Base-by-base conservation (phyloP, 2,888 invertebrate genomes). In the Resseliella maxima region DNA sequence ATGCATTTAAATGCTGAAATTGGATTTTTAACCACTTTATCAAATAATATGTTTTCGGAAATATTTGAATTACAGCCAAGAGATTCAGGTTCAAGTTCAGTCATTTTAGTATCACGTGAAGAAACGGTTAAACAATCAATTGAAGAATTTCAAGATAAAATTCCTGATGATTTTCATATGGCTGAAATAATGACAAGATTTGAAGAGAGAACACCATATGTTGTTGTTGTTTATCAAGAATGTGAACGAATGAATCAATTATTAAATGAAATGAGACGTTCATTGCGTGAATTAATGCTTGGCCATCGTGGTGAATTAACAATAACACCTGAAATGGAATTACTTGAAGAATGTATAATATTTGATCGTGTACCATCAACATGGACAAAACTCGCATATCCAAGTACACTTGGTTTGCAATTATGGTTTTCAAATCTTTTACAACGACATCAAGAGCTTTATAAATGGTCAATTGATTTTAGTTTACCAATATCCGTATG, bases 1-100 rank as follows among this genome's bases (percentile, higher is more conserved):
- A 92, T 99, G 38, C 98, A 98, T 91, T 96, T 97, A 0, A 98
- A 98, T 90, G 98, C 98, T 0, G 98, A 98, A 92, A 98, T 98
- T 87, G 98, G 98, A 59, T 97, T 98, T 89, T 92, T 98, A 86
- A 97, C 98, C 0, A 94, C 94, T 0, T 95, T 95, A 0, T 96
- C 97, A 0, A 96, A 98, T 89, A 94, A 94, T 88, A 91, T 99
- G 87, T 96, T 98, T 90, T 94, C 93, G 90, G 95, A 95, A 0
- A 94, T 97, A 86, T 95, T 98, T 89, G 98, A 98, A 91, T 94
- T 98, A 93, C 98, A 98, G 90, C 97, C 98, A 0, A 92, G 97
- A 88, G 97, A 98, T 89, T 92, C 95, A 0, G 95, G 95, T 0
- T 94, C 95, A 0, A 92, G 93, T 36, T 92, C 93, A 0, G 95